Conservation (phyloP, 2,797 vertebrate genomes). For the Sibirionetta formosa region DNA sequence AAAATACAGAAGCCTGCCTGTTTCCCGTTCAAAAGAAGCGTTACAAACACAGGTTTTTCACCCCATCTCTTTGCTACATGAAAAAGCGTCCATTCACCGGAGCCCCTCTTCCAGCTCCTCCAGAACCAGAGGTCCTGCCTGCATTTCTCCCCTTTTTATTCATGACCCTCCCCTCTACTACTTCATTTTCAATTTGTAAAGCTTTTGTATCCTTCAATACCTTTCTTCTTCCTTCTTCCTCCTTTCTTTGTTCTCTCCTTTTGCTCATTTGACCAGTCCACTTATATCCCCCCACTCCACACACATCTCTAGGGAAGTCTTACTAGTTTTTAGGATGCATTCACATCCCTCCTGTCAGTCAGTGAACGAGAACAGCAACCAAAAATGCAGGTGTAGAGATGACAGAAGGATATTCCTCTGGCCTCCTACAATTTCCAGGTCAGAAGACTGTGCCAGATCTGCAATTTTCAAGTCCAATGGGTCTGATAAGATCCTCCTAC, state of each 20-base stretch:
- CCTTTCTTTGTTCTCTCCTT: neutral
- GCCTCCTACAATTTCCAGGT: neutral
- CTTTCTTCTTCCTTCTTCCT: neutral
- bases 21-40: neutral
- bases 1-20: neutral
- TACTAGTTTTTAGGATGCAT: neutral
- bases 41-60: neutral
- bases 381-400: neutral
- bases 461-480: neutral
- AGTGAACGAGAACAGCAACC: neutral
- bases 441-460: neutral
- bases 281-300: neutral
- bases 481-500: neutral
- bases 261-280: neutral
- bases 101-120: neutral
- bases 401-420: neutral
- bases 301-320: neutral
- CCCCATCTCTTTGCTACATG: neutral
- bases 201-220: neutral
- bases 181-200: neutral
- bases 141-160: neutral
- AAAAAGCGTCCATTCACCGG: neutral
- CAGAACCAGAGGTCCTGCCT: neutral
- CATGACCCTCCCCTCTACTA: neutral
- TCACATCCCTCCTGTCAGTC: neutral